These are phyloP conservation scores for Coelopa pilipes DNA, from an alignment of 2,888 invertebrate genomes.

Conservation along the genomic window DNA sequence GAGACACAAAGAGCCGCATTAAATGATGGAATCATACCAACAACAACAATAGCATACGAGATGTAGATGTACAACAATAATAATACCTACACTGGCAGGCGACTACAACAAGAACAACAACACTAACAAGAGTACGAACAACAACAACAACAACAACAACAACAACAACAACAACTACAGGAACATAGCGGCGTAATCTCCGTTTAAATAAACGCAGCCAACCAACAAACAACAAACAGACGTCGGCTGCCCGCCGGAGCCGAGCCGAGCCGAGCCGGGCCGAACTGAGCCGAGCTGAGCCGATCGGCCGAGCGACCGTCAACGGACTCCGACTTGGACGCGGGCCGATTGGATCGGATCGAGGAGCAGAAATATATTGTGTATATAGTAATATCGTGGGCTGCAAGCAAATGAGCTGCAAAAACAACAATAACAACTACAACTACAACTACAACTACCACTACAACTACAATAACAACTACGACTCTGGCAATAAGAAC, in stretches of 20 bases:
- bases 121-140: conserved; percentile 15
- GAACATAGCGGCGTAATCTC: conserved; percentile 38
- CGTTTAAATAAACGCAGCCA: conserved; percentile 45
- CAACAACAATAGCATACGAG: too few species aligned
- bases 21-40: too few species aligned
- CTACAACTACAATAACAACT: too few species aligned
- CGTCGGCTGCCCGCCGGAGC: too few species aligned
- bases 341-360: conserved; percentile 12
- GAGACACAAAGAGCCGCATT: too few species aligned
- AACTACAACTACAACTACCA: too few species aligned
- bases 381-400: too few species aligned
- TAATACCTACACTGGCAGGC: conserved; percentile 4
- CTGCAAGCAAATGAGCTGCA: conserved; percentile 61
- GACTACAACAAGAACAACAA: conserved; percentile 6
- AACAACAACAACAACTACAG: conserved; percentile 23
- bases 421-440: conserved; percentile 38
- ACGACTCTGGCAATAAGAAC: too few species aligned
- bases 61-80: background rate
- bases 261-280: too few species aligned
- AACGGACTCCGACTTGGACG: too few species aligned
- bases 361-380: conserved; percentile 26
- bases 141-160: conserved; percentile 11
- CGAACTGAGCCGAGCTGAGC: too few species aligned
- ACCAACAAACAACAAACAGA: conserved; percentile 24
- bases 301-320: too few species aligned